Base-by-base conservation (phyloP, 2,797 vertebrate genomes). In the Anolis apletophallus region DNA sequence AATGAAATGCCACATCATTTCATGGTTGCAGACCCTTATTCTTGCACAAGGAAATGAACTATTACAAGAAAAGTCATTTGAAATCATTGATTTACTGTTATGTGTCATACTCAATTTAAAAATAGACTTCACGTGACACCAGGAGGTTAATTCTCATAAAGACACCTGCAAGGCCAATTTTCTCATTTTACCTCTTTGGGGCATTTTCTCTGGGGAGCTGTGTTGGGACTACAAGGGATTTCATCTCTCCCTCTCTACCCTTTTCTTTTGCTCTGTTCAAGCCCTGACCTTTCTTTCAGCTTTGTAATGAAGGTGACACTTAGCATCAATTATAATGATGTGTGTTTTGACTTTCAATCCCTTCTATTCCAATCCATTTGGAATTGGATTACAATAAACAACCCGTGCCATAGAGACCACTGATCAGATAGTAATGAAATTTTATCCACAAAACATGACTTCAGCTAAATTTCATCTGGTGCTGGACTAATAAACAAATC, bases 221-320 rank as follows among this genome's bases (percentile, higher is more conserved):
- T 90, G 73, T 87, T 55, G 6, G 1, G 57, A 40, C 57, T 59
- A 69, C 12, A 85, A 84, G 34, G 84, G 79, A 90, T 85, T 72
- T 88, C 9, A 6, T 77, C 54, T 83, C 32, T 83, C 77, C 8
- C 8, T 2, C n/a, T 14, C 80, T 5, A 40, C 5, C 9, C 55
- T 11, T 64, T 29, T 64, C 61, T 29, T 64, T 64, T 2, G 1
- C 17, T 83, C 55, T 46, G 64, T 82, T 95, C 91, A 91, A 91
- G 90, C 91, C 73, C 83, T 95, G 93, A 92, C 92, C 91, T 92
- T 91, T 77, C 64, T 72, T 89, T 80, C 79, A 0, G 0, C 82
- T 82, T 89, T 84, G 88, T 85, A 93, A 83, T 80, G 81, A 91
- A 93, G 79, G 82, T 87, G 89, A 93, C 89, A 91, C 88, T 93